Evolutionary conservation across 2,113 vertebrate species (phyloP).

Genomic region (Entomyzon cyanotis): DNA sequence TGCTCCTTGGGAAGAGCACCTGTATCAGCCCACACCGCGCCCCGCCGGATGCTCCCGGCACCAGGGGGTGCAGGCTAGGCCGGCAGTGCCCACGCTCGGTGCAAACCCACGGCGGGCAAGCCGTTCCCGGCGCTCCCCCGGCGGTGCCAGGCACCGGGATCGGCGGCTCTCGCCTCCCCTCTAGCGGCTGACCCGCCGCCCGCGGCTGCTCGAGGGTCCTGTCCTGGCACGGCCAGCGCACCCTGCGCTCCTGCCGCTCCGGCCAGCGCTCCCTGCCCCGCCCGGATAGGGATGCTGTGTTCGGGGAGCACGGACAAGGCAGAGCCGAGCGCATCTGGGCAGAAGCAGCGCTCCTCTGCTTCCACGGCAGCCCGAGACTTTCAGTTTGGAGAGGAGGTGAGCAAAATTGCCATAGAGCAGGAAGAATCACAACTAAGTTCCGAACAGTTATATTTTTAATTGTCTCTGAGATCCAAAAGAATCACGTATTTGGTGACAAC

Average conservation of each 20-base stretch:
- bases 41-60: neutral
- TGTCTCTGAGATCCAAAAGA: neutral
- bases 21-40: rapidly evolving
- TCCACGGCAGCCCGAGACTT: rapidly evolving
- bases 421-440: neutral
- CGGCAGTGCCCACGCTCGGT: rapidly evolving
- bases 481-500: neutral
- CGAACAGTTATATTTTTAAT: neutral
- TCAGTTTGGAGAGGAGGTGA: rapidly evolving
- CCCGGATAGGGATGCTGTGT: rapidly evolving
- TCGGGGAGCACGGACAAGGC: rapidly evolving
- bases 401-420: rapidly evolving
- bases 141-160: rapidly evolving
- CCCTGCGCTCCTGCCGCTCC: rapidly evolving
- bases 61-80: rapidly evolving
- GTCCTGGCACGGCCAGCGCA: neutral
- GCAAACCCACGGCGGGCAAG: rapidly evolving
- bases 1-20: rapidly evolving
- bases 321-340: neutral
- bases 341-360: neutral
- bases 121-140: rapidly evolving
- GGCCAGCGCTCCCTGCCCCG: neutral
- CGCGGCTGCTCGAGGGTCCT: neutral
- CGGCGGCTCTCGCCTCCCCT: constrained; percentile 50
- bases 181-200: constrained; percentile 6